Base-by-base conservation (phyloP, 1,140 invertebrate genomes). In the Trichomalopsis sarcophagae region DNA sequence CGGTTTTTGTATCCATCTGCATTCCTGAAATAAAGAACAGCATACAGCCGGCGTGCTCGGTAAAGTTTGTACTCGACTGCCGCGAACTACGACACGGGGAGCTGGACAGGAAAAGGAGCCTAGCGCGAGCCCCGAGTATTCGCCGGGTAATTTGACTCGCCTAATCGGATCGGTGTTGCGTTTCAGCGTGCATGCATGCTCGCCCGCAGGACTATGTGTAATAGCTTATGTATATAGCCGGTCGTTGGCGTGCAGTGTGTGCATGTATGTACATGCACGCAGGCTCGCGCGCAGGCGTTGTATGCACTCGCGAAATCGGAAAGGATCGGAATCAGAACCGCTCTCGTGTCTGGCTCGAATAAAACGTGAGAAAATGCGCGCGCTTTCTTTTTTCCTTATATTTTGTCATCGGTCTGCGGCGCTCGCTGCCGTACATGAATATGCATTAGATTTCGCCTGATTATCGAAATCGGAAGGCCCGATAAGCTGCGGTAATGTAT, bases 151-250 rank as follows among this genome's bases (percentile, higher is more conserved):
- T 91, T 92, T 88, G 89, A 92, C 89, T 89, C 87, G 82, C 86
- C 89, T 92, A 92, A 92, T 91, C 90, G 91, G 91, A 91, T 92
- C 88, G 88, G 90, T 90, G 87, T 91, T 89, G 82, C 83, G 84
- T 91, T 91, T 91, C 21, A 55, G 14, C 55, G 62, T 50, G 36
- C 79, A 13, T 47, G 21, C 23, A 74, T 36, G 73, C 80, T 84
- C 17, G 36, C 30, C 5, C 40, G 40, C 68, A 71, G 23, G 21
- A 33, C 68, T 71, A 71, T 50, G 55, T 62, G 55, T 62, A 62
- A 62, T 62, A n/a, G 55, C 21, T 1, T 9, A 62, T 62, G 5
- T 36, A 11, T 44, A 62, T 62, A 62, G 55, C 55, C 55, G 6
- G 55, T 73, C 27, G 69, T 73, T 73, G 21, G 33, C 69, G 33